These are phyloP conservation scores for Copidosoma floridanum DNA, from an alignment of 1,140 invertebrate genomes.

Conservation along the genomic window DNA sequence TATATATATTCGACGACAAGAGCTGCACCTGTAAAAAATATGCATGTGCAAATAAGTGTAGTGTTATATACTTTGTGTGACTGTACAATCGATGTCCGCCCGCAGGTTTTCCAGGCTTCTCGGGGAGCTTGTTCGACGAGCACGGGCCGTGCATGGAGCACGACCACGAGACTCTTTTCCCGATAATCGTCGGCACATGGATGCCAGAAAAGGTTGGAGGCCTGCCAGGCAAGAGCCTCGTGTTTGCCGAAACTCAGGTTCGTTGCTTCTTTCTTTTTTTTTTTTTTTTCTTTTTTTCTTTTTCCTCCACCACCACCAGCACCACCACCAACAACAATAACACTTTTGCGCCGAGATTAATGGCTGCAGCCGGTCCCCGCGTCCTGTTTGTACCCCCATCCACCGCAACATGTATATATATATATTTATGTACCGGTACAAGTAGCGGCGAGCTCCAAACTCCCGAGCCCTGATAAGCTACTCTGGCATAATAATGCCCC, in stretches of 20 bases:
- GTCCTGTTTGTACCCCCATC: too few relatives aligned
- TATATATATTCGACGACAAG: too few relatives aligned
- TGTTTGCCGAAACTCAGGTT: slow-evolving; percentile 87
- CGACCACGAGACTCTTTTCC: slow-evolving; percentile 76
- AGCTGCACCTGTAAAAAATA: too few relatives aligned
- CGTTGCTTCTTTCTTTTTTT: slow-evolving; percentile 6
- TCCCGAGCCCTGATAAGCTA: slow-evolving; percentile 8
- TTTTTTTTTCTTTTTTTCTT: background rate
- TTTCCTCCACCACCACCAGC: too few relatives aligned
- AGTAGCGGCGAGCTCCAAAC: too few relatives aligned
- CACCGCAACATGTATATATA: too few relatives aligned
- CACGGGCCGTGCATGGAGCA: slow-evolving; percentile 77
- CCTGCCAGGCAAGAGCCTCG: slow-evolving; percentile 74
- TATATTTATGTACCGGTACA: slow-evolving; percentile 10
- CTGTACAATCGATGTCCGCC: too few relatives aligned
- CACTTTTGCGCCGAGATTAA: slow-evolving; percentile 17
- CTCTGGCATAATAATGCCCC: slow-evolving; percentile 24
- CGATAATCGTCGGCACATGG: slow-evolving; percentile 82
- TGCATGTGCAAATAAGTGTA: too few relatives aligned
- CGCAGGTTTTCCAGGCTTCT: slow-evolving; percentile 61
- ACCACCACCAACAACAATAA: background rate
- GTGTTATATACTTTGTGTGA: too few relatives aligned
- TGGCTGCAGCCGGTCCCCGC: too few relatives aligned
- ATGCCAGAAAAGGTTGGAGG: slow-evolving; percentile 82
- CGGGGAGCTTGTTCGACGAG: slow-evolving; percentile 57